Percentiles rank a stretch among this genome's conserved stretches.
Evolutionary conservation across 2,797 vertebrate species (phyloP).

Genomic region (Protonibea diacanthus): DNA sequence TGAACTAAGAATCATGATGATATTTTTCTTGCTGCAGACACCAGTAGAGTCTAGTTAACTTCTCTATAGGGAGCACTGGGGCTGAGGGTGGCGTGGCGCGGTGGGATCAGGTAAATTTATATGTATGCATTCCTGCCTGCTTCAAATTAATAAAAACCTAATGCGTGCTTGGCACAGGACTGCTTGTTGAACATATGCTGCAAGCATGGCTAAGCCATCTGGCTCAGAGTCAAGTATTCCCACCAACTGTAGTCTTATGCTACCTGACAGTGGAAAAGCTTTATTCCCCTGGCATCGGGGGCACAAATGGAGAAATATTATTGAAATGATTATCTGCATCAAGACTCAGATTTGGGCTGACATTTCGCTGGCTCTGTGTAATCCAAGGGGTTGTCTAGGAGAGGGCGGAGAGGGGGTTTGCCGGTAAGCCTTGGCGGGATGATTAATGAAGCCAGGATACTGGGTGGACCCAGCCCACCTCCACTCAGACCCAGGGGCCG

Average conservation of each 20-base stretch:
- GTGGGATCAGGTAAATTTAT: constrained; percentile 95
- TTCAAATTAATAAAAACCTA: constrained; percentile 99
- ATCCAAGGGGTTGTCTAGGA: constrained; percentile 99
- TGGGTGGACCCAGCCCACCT: constrained; percentile 97
- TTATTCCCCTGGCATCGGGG: constrained; percentile 98
- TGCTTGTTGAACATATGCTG: constrained; percentile 99
- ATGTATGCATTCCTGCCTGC: constrained; percentile 91
- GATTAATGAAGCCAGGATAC: constrained; percentile 99
- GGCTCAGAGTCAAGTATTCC: constrained; percentile 99
- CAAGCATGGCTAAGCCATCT: constrained; percentile 98
- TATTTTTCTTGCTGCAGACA: constrained; percentile 64
- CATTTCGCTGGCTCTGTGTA: constrained; percentile 99
- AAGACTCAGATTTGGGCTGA: constrained; percentile 99
- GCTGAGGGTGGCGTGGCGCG: constrained; percentile 46
- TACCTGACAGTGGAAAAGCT: constrained; percentile 99
- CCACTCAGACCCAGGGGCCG: constrained; percentile 96
- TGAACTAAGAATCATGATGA: constrained; percentile 5
- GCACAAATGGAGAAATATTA: constrained; percentile 99
- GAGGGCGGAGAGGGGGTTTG: constrained; percentile 93
- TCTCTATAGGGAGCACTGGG: constrained; percentile 61
- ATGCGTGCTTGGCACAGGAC: constrained; percentile 90
- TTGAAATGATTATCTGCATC: constrained; percentile 99
- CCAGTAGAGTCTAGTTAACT: constrained; percentile 65
- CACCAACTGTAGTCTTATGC: constrained; percentile 98
- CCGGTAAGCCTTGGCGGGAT: constrained; percentile 96